Percentiles rank a stretch among this genome's conserved stretches.
These are phyloP conservation scores for Alviniconcha marisindica DNA, from an alignment of 1,140 invertebrate genomes.

Conservation along the genomic window DNA sequence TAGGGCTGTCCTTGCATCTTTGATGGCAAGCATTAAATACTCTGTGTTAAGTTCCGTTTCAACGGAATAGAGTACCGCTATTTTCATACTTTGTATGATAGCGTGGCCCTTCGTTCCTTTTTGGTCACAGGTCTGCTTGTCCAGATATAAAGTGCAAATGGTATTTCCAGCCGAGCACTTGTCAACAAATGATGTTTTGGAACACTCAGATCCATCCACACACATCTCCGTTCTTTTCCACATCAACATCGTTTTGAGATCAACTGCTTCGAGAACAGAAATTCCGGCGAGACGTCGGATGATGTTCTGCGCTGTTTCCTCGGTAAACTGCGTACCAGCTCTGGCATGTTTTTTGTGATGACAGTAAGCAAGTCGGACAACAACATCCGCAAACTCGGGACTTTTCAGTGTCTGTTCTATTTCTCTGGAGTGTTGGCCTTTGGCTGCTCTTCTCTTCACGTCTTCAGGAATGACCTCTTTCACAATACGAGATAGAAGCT, in stretches of 20 bases:
- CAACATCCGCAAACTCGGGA: slow-evolving; percentile 36
- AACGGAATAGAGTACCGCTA: neutral
- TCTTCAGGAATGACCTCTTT: slow-evolving; percentile 49
- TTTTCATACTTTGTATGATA: neutral
- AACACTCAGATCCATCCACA: neutral
- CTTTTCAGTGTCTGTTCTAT: slow-evolving; percentile 24
- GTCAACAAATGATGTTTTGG: slow-evolving; percentile 3
- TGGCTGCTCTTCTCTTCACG: neutral
- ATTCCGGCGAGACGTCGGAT: slow-evolving; percentile 10
- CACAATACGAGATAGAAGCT: slow-evolving; percentile 53
- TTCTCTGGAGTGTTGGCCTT: neutral
- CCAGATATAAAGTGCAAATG: neutral
- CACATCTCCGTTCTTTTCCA: neutral
- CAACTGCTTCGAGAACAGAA: slow-evolving; percentile 7
- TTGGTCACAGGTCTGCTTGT: neutral
- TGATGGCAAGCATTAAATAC: neutral
- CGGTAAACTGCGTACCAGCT: neutral
- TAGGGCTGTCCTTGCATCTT: neutral
- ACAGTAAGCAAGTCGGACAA: slow-evolving; percentile 44
- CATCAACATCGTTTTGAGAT: slow-evolving; percentile 14
- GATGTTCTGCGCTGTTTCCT: neutral
- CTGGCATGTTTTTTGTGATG: neutral
- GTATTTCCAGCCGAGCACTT: neutral
- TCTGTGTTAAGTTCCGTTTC: neutral
- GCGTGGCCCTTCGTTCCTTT: neutral